Evolutionary conservation across 2,797 vertebrate species (phyloP).

Genomic region (Phyllotis vaccarum): DNA sequence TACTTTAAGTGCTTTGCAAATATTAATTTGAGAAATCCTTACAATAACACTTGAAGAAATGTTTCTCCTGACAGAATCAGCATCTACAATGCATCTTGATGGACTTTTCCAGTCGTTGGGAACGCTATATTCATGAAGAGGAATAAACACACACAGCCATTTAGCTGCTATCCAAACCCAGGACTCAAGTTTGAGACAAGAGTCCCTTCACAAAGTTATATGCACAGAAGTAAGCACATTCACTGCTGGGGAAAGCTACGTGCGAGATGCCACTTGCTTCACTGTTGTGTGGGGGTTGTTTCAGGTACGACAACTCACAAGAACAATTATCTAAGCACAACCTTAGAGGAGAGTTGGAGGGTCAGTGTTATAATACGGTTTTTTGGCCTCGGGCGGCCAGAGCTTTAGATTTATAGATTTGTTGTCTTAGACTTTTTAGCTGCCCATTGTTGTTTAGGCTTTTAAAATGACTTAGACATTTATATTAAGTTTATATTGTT

Average conservation of each 20-base stretch:
- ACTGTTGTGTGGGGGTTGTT: neutral
- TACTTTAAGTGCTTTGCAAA: neutral
- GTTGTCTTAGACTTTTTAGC: too few relatives aligned
- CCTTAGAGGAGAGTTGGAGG: neutral
- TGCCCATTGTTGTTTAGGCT: too few relatives aligned
- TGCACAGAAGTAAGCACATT: neutral
- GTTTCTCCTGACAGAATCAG: neutral
- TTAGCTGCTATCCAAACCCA: neutral
- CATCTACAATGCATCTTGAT: constrained; percentile 1
- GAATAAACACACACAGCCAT: neutral
- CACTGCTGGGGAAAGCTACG: neutral
- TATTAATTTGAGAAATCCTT: constrained; percentile 12
- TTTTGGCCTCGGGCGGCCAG: too few relatives aligned
- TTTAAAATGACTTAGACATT: too few relatives aligned
- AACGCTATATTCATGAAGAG: neutral
- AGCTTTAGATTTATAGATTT: too few relatives aligned
- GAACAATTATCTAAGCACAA: neutral
- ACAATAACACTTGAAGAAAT: neutral
- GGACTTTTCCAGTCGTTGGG: neutral
- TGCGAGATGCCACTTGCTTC: neutral
- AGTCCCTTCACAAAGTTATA: neutral
- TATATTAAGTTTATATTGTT: too few relatives aligned
- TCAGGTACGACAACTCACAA: neutral
- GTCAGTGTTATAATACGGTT: too few relatives aligned
- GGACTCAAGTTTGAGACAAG: neutral